A percentile compares a stretch with the other conserved stretches of the same genome.
Conservation (phyloP, 2,113 vertebrate species). For the Chitala chitala region DNA sequence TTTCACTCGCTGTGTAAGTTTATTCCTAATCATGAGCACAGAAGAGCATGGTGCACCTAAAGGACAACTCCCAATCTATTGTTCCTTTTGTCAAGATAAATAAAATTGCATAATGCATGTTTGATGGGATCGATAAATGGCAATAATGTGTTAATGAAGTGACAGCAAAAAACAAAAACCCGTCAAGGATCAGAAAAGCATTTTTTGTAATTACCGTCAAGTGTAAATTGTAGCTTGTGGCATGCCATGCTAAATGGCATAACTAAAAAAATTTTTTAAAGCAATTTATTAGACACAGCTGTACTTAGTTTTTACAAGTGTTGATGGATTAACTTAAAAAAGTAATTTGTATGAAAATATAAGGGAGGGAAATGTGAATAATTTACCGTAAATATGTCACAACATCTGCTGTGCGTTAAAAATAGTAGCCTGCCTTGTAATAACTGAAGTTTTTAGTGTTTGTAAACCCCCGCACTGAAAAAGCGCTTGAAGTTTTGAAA, state of each 20-base stretch:
- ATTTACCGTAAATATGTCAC: background rate
- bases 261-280: too few relatives aligned
- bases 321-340: too few relatives aligned
- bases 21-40: background rate
- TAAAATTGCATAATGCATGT: background rate
- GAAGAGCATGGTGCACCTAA: too few relatives aligned
- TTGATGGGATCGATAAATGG: background rate
- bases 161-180: background rate
- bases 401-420: too few relatives aligned
- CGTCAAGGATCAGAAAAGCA: background rate
- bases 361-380: background rate
- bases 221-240: too few relatives aligned
- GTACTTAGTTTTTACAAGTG: background rate
- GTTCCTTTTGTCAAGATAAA: background rate
- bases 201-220: too few relatives aligned
- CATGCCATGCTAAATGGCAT: too few relatives aligned
- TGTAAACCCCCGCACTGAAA: too few relatives aligned
- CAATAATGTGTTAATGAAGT: background rate
- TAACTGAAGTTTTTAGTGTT: too few relatives aligned
- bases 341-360: background rate
- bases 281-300: background rate
- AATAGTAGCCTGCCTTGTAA: too few relatives aligned
- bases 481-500: too few relatives aligned
- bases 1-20: background rate
- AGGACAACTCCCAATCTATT: background rate